phyloP scores from a whole-genome alignment of 2,888 invertebrate species.

The Drosophila mimica region DNA sequence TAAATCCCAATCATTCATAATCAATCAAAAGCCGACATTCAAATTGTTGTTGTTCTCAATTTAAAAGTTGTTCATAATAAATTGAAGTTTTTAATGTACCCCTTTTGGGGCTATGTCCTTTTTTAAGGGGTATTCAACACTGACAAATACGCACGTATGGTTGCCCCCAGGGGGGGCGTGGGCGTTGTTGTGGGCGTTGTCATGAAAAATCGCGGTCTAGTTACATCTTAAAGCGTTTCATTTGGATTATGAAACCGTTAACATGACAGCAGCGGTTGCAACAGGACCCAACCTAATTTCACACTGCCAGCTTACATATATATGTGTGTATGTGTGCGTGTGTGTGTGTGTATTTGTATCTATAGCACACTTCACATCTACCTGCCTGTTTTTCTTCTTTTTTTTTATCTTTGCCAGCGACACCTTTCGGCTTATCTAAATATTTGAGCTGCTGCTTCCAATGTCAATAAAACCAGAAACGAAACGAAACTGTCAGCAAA shows the following conservation, averaged over 20 bases:
- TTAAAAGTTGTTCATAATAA: background rate
- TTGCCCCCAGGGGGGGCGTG: background rate
- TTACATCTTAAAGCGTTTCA: constrained; percentile 68
- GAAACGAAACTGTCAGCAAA: constrained; percentile 20
- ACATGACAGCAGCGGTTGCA: constrained; percentile 57
- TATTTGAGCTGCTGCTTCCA: constrained; percentile 61
- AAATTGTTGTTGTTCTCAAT: background rate
- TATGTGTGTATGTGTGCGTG: background rate
- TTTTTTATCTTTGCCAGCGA: constrained; percentile 41
- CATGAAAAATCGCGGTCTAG: constrained; percentile 66
- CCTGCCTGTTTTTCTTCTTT: background rate
- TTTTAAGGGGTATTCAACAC: constrained; percentile 6
- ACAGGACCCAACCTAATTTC: constrained; percentile 45
- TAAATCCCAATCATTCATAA: background rate
- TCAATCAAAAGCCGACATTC: background rate
- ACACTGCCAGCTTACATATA: constrained; percentile 1
- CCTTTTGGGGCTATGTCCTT: background rate
- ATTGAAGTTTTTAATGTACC: background rate
- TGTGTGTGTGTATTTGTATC: constrained; percentile 17
- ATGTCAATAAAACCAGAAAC: constrained; percentile 56
- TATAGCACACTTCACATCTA: constrained; percentile 6
- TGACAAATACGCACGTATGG: constrained; percentile 26
- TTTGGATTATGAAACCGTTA: constrained; percentile 64
- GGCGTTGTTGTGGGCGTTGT: constrained; percentile 12
- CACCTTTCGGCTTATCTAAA: constrained; percentile 68